Conservation (phyloP, 1,140 invertebrate genomes). For the Bombus sylvicola region DNA sequence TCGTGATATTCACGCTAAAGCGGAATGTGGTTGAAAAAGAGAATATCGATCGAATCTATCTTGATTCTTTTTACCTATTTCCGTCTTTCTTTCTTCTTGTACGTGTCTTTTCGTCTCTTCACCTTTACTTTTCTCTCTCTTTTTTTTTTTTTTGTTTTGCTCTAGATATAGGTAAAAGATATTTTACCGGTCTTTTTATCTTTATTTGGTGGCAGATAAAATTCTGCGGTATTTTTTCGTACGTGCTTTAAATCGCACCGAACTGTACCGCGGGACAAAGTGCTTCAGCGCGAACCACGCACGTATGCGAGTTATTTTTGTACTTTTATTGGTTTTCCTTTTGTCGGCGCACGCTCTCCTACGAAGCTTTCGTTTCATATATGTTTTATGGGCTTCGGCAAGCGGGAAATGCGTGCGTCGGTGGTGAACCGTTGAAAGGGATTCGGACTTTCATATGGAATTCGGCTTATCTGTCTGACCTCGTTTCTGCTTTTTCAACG, state of each 20-base stretch:
- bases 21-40: not conserved
- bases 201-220: slow-evolving; percentile 18
- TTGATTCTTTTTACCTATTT: not conserved
- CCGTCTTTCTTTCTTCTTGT: not conserved
- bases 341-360: not conserved
- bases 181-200: not conserved
- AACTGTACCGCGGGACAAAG: slow-evolving; percentile 14
- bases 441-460: not conserved
- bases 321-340: slow-evolving; percentile 38
- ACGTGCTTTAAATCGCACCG: slow-evolving; percentile 34
- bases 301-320: slow-evolving; percentile 12
- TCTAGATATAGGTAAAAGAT: too few relatives aligned
- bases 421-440: not conserved
- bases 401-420: not conserved
- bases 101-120: not conserved
- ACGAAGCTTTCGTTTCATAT: not conserved
- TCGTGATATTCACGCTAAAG: not conserved
- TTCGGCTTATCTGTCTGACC: not conserved
- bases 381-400: slow-evolving; percentile 24
- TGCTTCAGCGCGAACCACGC: not conserved
- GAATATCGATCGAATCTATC: not conserved
- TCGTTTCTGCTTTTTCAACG: not conserved
- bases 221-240: slow-evolving; percentile 35
- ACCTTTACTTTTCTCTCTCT: not conserved
- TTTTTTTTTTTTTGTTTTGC: too few relatives aligned